Evolutionary conservation across 1,140 invertebrate genomes (phyloP), one percentile per base, ranked within the genome.

Genomic region (Melipona quadrifasciata): DNA sequence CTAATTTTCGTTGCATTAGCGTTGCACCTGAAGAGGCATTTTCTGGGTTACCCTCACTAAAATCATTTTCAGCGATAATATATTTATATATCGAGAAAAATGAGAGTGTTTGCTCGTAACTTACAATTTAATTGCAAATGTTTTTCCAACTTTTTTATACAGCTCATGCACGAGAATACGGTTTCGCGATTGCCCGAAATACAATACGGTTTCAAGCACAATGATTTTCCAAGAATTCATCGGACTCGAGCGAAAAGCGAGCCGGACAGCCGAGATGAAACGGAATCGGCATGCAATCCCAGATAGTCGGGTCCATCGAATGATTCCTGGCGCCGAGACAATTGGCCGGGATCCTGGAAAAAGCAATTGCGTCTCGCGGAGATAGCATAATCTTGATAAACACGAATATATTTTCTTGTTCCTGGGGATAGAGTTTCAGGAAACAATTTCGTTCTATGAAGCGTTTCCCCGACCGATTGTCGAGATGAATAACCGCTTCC

Each of bases 241-340:
- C 10, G 2, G 47, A 27, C 39, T 47, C 55, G 31, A 19, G 55
- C 17, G 55, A 58, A 21, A 24, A 6, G 57, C 58, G 24, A 55
- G 68, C 55, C 76, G 34, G 64, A 67, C 53, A 78, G 39, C 39
- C 39, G 12, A 19, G 64, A 47, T 31, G 47, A 47, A 47, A 47
- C 47, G 11, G 27, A 65, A 65, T 58, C 55, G 74, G 31, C 27
- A n/a, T 64, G 55, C 73, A 58, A 21, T 75, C 31, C 24, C 53
- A 21, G 55, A 75, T 34, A 53, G 55, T 14, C 16, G 34, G 21
- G 34, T 64, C 27, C 27, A 55, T 31, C 64, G 76, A 57, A 65
- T 24, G 81, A 82, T 73, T 76, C 4, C 64, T 82, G 73, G 81
- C 81, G 73, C 73, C 51, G 24, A n/a, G 21, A 82, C 73, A 77